Percentiles rank a stretch among this genome's conserved stretches.
Evolutionary conservation across 2,888 invertebrate species (phyloP).

Genomic region (Pilophorus perplexus): DNA sequence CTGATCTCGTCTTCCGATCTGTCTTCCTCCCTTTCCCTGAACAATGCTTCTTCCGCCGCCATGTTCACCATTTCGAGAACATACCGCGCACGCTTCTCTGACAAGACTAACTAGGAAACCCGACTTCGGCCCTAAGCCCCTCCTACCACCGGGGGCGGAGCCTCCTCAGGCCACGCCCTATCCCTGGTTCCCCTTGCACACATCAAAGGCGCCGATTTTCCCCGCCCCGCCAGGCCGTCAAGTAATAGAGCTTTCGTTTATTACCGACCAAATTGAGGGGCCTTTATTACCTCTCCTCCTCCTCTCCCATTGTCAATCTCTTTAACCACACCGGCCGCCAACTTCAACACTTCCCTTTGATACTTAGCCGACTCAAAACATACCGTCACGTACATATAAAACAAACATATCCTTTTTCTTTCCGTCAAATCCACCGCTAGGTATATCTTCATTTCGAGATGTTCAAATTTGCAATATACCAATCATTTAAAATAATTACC

Average conservation of each 20-base stretch:
- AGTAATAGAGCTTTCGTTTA: conserved; percentile 41
- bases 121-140: not conserved
- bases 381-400: conserved; percentile 33
- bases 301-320: conserved; percentile 34
- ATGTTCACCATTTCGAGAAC: conserved; percentile 43
- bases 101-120: conserved; percentile 24
- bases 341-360: conserved; percentile 35
- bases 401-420: conserved; percentile 14
- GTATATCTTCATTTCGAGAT: no score
- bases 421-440: not conserved
- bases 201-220: conserved; percentile 30
- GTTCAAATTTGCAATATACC: no score
- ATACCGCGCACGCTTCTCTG: conserved; percentile 41
- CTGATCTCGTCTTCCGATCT: conserved; percentile 69
- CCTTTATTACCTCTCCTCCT: conserved; percentile 15
- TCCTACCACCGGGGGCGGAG: conserved; percentile 1
- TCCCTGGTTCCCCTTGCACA: not conserved
- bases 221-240: conserved; percentile 7
- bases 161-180: not conserved
- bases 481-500: no score
- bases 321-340: conserved; percentile 36
- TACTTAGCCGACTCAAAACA: conserved; percentile 34
- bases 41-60: conserved; percentile 41
- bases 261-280: conserved; percentile 37
- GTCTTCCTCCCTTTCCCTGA: conserved; percentile 41